Evolutionary conservation across 2,797 vertebrate species (phyloP), one percentile per base, ranked within the genome.

Genomic region (Varecia variegata): DNA sequence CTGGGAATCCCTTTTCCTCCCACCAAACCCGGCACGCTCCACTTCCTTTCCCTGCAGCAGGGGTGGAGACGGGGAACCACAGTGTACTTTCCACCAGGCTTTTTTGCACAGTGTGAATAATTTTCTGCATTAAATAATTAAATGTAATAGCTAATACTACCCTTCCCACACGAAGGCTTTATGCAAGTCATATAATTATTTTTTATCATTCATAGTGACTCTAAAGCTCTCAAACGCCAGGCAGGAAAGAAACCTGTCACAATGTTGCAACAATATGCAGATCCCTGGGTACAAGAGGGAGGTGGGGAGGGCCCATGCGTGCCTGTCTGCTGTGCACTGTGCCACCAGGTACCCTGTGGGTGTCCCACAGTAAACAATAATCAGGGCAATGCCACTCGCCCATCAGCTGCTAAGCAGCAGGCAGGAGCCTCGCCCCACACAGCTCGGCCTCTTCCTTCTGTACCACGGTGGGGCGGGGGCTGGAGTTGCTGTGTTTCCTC

Each of bases 71-170:
- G 71, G 96, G 96, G 95, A 95, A 96, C 97, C 95, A 94, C 18
- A 70, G 68, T 15, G 92, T 86, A 96, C 97, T 97, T 96, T 97
- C 98, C 96, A 97, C 88, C 30, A 85, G 96, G 98, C 97, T 97
- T 97, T 98, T 97, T 97, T 93, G 83, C 86, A 71, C 74, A 21
- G n/a, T 27, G 71, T 50, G 50, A 98, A 97, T 98, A 95, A 97
- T 97, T 98, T 95, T 94, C 96, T 47, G 58, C 96, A 97, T 98
- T 98, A 97, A 98, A 98, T 98, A 98, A 98, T 98, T 98, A 98
- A 98, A 97, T 50, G 90, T 97, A 98, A 97, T 96, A 98, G 97
- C 97, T 98, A 98, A 98, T 95, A 80, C 90, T 85, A 92, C 76
- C 92, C 98, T 98, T 98, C 97, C 98, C 97, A 98, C 98, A 98